phyloP scores from a whole-genome alignment of 37 sponge, comb jelly and placozoan species.

The Haliclona indistincta region DNA sequence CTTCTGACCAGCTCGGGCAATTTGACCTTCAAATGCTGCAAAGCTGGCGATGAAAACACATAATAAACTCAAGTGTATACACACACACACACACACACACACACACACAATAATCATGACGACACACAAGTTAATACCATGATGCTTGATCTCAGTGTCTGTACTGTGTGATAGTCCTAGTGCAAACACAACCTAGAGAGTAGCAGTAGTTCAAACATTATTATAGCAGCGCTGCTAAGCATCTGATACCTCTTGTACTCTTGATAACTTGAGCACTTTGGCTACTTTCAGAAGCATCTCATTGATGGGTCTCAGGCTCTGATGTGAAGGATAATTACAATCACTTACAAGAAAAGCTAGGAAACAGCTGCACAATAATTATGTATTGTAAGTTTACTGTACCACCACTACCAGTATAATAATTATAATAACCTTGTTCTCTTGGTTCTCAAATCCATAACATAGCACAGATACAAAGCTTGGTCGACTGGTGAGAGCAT shows the following conservation, averaged over 20 bases:
- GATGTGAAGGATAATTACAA: background rate
- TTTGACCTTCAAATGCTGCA: constrained; percentile 57
- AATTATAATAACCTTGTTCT: constrained; percentile 43
- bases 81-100: background rate
- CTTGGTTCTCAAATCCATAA: constrained; percentile 80
- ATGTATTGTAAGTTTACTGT: background rate
- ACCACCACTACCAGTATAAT: background rate
- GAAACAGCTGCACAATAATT: background rate
- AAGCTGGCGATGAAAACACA: constrained; percentile 36
- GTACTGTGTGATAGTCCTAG: constrained; percentile 78
- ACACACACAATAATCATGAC: constrained; percentile 7
- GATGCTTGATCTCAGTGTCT: constrained; percentile 65
- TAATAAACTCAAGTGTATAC: background rate
- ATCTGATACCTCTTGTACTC: constrained; percentile 82
- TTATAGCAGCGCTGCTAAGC: background rate
- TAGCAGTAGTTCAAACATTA: background rate
- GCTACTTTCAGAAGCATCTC: constrained; percentile 60
- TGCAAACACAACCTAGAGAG: constrained; percentile 85
- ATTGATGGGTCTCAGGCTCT: constrained; percentile 54
- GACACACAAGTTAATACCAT: constrained; percentile 53
- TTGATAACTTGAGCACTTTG: constrained; percentile 58
- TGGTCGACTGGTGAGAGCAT: constrained; percentile 73
- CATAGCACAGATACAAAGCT: constrained; percentile 87
- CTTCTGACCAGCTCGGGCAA: constrained; percentile 79
- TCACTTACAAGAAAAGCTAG: background rate